Percentiles rank a stretch among this genome's conserved stretches.
Conservation (phyloP, 1,140 invertebrate species). For the Rhagoletis zephyria region DNA sequence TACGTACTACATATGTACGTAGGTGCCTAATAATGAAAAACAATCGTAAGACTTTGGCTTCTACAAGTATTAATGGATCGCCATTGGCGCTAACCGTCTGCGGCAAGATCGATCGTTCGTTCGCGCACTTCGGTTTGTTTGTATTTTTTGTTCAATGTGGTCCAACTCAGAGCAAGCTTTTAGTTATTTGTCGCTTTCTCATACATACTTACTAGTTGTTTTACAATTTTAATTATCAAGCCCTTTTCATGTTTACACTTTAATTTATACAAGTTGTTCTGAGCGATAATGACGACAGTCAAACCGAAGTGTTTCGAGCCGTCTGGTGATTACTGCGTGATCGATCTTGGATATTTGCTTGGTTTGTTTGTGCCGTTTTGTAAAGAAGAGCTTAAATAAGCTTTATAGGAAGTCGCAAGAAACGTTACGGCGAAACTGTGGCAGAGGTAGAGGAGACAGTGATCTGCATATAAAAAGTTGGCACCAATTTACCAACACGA, state of each 20-base stretch:
- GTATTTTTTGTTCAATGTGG: not conserved
- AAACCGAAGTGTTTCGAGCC: not conserved
- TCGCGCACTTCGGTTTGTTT: not conserved
- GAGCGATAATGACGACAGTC: constrained; percentile 24
- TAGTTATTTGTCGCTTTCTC: constrained; percentile 7
- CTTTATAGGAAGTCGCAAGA: too few relatives aligned
- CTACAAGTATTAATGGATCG: constrained; percentile 29
- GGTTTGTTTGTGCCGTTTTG: too few relatives aligned
- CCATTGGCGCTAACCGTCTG: constrained; percentile 42
- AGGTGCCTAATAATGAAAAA: not conserved
- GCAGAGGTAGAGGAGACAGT: too few relatives aligned
- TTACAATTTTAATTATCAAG: constrained; percentile 20
- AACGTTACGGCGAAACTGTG: too few relatives aligned
- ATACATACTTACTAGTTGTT: not conserved
- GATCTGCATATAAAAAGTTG: too few relatives aligned
- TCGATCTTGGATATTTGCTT: too few relatives aligned
- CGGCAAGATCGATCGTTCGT: not conserved
- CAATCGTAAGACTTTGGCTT: constrained; percentile 29
- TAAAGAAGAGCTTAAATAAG: too few relatives aligned
- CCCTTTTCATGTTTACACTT: constrained; percentile 28
- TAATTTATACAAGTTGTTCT: constrained; percentile 15
- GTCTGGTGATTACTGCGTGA: not conserved
- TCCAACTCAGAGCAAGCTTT: not conserved
- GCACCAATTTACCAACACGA: too few relatives aligned
- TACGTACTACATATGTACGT: too few relatives aligned